Conservation (phyloP, 2,888 invertebrate species). For the Thecocarcelia acutangulata region DNA sequence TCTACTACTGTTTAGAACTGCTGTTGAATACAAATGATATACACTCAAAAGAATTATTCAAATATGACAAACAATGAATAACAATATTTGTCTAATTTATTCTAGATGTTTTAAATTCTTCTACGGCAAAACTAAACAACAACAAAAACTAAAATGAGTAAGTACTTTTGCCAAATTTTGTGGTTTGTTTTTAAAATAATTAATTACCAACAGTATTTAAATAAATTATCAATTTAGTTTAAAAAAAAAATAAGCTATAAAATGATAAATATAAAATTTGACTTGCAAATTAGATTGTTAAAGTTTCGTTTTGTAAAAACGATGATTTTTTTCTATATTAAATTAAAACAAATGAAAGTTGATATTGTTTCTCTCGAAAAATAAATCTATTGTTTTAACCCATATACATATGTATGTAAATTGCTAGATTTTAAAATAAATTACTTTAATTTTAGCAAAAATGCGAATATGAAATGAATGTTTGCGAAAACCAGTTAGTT, state of each 20-base stretch:
- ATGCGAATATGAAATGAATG: too few relatives aligned
- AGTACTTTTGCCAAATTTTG: conserved; percentile 32
- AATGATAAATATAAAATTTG: not conserved
- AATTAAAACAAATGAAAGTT: too few relatives aligned
- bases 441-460: not conserved
- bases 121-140: not conserved
- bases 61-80: conserved; percentile 25
- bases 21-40: conserved; percentile 41
- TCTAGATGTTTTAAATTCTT: not conserved
- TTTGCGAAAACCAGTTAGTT: too few relatives aligned
- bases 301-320: too few relatives aligned
- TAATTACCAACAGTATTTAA: conserved; percentile 4
- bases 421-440: not conserved
- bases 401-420: too few relatives aligned
- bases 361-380: too few relatives aligned
- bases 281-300: not conserved
- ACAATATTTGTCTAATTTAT: conserved; percentile 23
- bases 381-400: too few relatives aligned
- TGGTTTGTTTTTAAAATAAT: not conserved
- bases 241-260: not conserved
- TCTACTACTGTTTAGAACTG: conserved; percentile 27
- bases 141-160: not conserved
- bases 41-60: conserved; percentile 1
- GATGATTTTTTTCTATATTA: not conserved
- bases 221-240: conserved; percentile 8